Conservation (phyloP, 2,888 invertebrate species). For the Stenotaenia linearis region DNA sequence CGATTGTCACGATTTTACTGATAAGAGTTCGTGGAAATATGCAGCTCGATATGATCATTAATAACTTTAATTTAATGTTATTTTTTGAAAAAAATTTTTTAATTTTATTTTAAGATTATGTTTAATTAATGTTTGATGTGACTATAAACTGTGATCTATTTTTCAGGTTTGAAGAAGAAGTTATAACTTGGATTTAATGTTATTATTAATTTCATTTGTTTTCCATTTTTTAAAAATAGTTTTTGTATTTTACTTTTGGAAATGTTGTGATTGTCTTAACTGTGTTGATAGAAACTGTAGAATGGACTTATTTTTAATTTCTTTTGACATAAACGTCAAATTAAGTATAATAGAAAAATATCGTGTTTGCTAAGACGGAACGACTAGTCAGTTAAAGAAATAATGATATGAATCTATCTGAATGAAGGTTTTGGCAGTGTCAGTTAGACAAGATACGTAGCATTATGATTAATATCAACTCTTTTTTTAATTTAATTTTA, state of each 20-base stretch:
- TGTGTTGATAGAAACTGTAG: background rate
- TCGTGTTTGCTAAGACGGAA: background rate
- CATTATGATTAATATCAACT: background rate
- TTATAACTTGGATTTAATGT: too few species aligned
- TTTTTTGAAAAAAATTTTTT: slow-evolving; percentile 1
- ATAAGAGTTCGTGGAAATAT: background rate
- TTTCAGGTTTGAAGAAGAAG: background rate
- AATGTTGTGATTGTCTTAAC: background rate
- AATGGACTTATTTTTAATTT: background rate
- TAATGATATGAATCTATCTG: background rate
- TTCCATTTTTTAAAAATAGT: background rate
- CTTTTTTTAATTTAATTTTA: background rate
- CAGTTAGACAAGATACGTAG: background rate
- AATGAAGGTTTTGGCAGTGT: background rate
- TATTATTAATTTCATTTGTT: background rate
- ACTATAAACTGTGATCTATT: slow-evolving; percentile 6
- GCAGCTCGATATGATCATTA: slow-evolving; percentile 24
- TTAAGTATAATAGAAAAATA: background rate
- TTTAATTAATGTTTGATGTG: background rate
- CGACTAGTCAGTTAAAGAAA: background rate
- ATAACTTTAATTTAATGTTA: background rate
- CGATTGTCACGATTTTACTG: slow-evolving; percentile 1
- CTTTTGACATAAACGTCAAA: background rate
- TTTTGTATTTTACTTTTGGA: background rate
- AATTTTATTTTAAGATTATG: background rate